Percentiles rank a stretch among this genome's conserved stretches.
phyloP scores from a whole-genome alignment of 2,113 vertebrate genomes.

The Perca schrenkii region DNA sequence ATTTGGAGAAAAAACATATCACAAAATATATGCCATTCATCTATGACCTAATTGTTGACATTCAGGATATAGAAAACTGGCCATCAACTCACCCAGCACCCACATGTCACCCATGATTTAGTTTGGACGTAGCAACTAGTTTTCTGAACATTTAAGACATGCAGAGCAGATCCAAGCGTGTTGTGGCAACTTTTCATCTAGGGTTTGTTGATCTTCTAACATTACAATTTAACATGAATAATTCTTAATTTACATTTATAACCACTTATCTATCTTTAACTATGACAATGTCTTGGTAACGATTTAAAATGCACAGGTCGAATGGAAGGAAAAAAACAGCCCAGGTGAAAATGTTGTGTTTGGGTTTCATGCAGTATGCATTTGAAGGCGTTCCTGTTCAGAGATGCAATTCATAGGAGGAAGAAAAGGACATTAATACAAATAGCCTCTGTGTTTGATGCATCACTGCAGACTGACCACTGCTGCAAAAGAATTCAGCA shows the following conservation, averaged over 20 bases:
- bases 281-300: not conserved
- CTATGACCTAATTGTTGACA: no score
- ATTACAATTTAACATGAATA: not conserved
- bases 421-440: constrained; percentile 53
- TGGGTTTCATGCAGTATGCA: not conserved
- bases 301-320: not conserved
- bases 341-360: not conserved
- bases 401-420: constrained; percentile 18
- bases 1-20: no score
- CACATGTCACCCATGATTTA: no score
- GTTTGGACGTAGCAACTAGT: no score
- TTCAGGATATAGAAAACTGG: no score
- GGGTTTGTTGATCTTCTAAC: not conserved
- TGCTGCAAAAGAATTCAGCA: constrained; percentile 35
- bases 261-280: not conserved
- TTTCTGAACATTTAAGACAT: no score
- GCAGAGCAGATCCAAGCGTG: no score
- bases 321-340: not conserved
- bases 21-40: no score
- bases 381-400: constrained; percentile 22
- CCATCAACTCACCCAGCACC: no score
- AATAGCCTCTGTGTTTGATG: constrained; percentile 41
- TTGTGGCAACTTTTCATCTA: no score
- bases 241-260: not conserved
- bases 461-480: constrained; percentile 31